Evolutionary conservation across 2,888 invertebrate species (phyloP), one percentile per base, ranked within the genome.

Genomic region (Lamproptera curius): DNA sequence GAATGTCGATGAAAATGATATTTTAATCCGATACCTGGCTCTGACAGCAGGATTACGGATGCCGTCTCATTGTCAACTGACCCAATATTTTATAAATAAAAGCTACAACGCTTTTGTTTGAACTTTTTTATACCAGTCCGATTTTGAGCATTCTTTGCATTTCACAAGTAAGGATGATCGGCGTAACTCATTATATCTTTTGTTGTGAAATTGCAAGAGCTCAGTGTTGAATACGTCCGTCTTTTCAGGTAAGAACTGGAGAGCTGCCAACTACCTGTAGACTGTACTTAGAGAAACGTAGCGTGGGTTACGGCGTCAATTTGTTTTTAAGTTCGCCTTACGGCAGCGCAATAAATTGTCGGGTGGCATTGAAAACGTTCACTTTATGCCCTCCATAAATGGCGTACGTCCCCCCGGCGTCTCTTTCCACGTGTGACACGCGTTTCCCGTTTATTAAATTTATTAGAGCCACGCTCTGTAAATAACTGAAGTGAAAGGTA

Each of bases 241-340:
- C 66, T 69, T 65, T 70, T 61, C 74, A 80, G 73, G 73, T 79
- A 66, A 67, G 63, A 59, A 61, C 74, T 84, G 85, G 86, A 79
- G 59, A 57, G 52, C 59, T 72, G 83, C 86, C 84, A 85, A 85
- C 86, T 76, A 85, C 86, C 84, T 86, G 86, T 86, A 69, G 86
- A 76, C 65, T 63, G 59, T 68, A 70, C 67, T 71, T 70, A 58
- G 57, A 61, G 57, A 70, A 71, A 76, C 75, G 70, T 71, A 73
- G 66, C 61, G 62, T 61, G 58, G 53, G 56, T 66, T 57, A 49
- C 55, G 51, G 54, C 54, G 51, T 50, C 55, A 58, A 59, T 60
- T 58, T 61, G 58, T 61, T 60, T 59, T 56, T 53, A 57, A 57
- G 54, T 53, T 44, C 40, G 45, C 40, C 42, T 48, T 46, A 42